Evolutionary conservation across 92 coral and sea anemone genomes (phyloP).

Genomic region (Phenganax stokvisi): DNA sequence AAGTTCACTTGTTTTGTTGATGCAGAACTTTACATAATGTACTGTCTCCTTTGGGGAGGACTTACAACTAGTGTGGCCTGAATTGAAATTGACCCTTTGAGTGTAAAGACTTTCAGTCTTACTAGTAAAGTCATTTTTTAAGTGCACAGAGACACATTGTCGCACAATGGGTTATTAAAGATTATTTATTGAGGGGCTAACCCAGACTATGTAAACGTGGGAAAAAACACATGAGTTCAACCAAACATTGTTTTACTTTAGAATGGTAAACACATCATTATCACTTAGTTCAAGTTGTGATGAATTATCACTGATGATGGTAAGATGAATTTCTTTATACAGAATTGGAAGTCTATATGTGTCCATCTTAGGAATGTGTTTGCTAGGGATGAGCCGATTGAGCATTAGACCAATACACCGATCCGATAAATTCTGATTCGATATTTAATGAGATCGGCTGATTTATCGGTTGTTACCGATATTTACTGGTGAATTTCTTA

Average conservation of each 20-base stretch:
- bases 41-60: background rate
- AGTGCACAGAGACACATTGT: too few species aligned
- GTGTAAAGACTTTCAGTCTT: background rate
- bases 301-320: slow-evolving; percentile 30
- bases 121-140: too few species aligned
- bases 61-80: background rate
- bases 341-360: too few species aligned
- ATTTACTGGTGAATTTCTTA: too few species aligned
- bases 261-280: slow-evolving; percentile 40
- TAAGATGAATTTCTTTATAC: background rate
- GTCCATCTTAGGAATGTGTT: too few species aligned
- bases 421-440: background rate
- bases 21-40: background rate
- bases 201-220: too few species aligned
- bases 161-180: too few species aligned
- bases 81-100: background rate
- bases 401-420: too few species aligned
- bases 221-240: background rate
- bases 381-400: too few species aligned
- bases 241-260: background rate
- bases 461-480: background rate
- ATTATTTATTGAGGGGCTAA: too few species aligned
- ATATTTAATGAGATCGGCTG: background rate
- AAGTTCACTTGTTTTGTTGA: background rate
- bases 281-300: slow-evolving; percentile 39